Evolutionary conservation across 2,797 vertebrate genomes (phyloP).

Genomic region (Labeo calbasu): DNA sequence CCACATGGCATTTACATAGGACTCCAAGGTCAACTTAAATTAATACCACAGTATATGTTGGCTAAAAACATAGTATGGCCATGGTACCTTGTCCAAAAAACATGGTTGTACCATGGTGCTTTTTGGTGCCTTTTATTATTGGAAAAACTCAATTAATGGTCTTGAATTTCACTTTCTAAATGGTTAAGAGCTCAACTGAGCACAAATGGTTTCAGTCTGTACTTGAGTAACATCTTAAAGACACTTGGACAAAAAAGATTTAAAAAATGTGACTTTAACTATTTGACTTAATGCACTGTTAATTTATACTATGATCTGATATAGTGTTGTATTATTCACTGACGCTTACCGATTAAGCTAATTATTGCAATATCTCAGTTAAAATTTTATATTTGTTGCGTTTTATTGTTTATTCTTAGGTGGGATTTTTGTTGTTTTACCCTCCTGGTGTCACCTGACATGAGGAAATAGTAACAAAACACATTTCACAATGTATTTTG

Average conservation of each 20-base stretch:
- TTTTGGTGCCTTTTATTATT: background rate
- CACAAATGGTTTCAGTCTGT: background rate
- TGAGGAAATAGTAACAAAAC: slow-evolving; percentile 44
- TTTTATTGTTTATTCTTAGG: background rate
- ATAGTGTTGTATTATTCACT: background rate
- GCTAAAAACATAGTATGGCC: background rate
- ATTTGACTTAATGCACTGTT: background rate
- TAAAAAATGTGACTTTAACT: no score
- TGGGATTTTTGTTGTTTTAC: background rate
- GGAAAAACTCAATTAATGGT: background rate
- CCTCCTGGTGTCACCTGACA: background rate
- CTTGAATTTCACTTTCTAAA: background rate
- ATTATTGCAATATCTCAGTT: background rate
- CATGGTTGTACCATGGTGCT: background rate
- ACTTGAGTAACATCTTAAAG: background rate
- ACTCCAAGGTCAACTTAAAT: background rate
- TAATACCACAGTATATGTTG: background rate
- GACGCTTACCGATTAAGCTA: background rate
- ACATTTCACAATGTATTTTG: slow-evolving; percentile 55
- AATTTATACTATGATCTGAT: background rate
- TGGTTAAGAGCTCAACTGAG: background rate
- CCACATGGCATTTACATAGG: background rate
- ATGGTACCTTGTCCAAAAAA: background rate
- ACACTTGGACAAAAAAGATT: background rate
- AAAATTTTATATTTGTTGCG: background rate